Base-by-base conservation (phyloP, 2,888 invertebrate genomes). In the Nemurella pictetii region DNA sequence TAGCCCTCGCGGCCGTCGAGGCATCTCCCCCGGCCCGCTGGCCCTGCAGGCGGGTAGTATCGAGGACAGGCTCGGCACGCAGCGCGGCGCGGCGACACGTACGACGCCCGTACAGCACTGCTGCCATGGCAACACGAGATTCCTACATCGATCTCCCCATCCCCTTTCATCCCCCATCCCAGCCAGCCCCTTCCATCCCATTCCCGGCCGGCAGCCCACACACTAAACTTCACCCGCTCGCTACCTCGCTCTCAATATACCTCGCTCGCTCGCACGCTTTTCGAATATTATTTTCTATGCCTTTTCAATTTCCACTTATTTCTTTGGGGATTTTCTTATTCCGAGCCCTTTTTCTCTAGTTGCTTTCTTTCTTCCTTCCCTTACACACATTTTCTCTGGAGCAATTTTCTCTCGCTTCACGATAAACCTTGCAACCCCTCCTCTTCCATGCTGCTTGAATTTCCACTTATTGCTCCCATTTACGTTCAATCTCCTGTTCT, bases 231-330 rank as follows among this genome's bases (percentile, higher is more conserved):
- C 30, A 27, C 35, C 83, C 25, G n/a, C n/a, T 28, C 74, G 15
- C 29, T 3, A 7, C 27, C n/a, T 20, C 20, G 30, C 29, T 73
- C 77, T 20, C 83, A 82, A 27, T 82, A 5, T n/a, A 55, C 9
- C 81, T 29, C 25, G 96, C 89, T 96, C 96, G 26, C 96, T 96
- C 89, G 96, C 96, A 0, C 95, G 78, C 80, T 15, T 29, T 36
- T 85, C 80, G 29, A 28, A 84, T 84, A 35, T 84, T 72, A 35
- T 35, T 28, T 29, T 29, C 78, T 28, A 27, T 55, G 73, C 30
- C 27, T 73, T 32, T 73, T 32, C 32, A 83, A 29, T 32, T 55
- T 32, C 81, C 55, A 32, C 35, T 36, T 77, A 32, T 36, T 36
- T 72, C 73, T 25, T 73, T 55, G n/a, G 28, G 72, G 29, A 32